Percentiles rank a stretch among this genome's conserved stretches.
Evolutionary conservation across 2,113 vertebrate species (phyloP).

Genomic region (Toxotes chatareus): DNA sequence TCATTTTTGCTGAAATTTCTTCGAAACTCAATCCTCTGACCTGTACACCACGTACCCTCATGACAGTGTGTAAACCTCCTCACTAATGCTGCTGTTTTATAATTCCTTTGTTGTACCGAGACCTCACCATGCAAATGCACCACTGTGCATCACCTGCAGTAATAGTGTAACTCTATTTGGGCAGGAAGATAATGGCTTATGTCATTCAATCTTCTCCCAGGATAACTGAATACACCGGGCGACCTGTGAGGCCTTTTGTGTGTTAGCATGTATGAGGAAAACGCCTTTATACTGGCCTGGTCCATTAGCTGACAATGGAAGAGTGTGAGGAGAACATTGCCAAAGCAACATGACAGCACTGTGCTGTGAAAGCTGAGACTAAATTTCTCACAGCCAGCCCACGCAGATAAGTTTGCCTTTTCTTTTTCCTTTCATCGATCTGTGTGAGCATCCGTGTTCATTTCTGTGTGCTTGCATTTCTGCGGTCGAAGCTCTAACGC

Average conservation of each 20-base stretch:
- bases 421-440: neutral
- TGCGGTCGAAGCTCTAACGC: neutral
- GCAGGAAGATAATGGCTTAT: slow-evolving; percentile 28
- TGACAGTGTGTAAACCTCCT: neutral
- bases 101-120: neutral
- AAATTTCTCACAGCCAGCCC: neutral
- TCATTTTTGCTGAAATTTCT: neutral
- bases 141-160: slow-evolving; percentile 15
- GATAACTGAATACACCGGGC: slow-evolving; percentile 11
- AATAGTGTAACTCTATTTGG: neutral
- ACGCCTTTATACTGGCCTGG: slow-evolving; percentile 14
- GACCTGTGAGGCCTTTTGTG: slow-evolving; percentile 13
- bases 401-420: neutral
- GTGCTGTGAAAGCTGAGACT: slow-evolving; percentile 26
- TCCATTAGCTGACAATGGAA: slow-evolving; percentile 55
- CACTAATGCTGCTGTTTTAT: neutral
- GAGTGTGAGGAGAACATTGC: slow-evolving; percentile 24
- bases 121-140: slow-evolving; percentile 2
- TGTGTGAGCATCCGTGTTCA: neutral
- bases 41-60: neutral
- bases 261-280: slow-evolving; percentile 6
- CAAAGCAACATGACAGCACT: slow-evolving; percentile 11
- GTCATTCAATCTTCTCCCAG: slow-evolving; percentile 43
- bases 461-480: neutral
- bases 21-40: neutral